phyloP scores from a whole-genome alignment of 2,113 vertebrate genomes.

The Nymphicus hollandicus region DNA sequence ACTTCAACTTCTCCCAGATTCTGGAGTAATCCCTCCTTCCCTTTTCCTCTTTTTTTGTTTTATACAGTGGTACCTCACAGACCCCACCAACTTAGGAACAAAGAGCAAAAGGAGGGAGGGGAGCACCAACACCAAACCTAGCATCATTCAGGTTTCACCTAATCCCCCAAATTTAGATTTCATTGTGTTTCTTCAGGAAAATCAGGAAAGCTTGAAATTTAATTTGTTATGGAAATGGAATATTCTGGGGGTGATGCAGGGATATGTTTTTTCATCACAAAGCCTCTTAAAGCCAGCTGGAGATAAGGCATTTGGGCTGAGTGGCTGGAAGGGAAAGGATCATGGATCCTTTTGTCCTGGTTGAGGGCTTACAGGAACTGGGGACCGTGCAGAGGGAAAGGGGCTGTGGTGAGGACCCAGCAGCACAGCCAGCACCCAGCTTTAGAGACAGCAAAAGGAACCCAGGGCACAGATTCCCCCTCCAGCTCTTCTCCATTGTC shows the following conservation, averaged over 20 bases:
- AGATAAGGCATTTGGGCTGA: background rate
- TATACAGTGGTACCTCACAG: background rate
- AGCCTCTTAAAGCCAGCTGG: background rate
- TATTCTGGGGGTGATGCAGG: background rate
- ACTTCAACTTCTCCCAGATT: background rate
- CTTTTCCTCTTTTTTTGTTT: background rate
- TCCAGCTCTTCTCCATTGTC: rapidly evolving
- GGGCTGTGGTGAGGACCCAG: rapidly evolving
- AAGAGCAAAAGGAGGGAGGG: background rate
- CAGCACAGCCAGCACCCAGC: background rate
- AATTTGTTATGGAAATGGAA: background rate
- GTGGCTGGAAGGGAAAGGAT: background rate
- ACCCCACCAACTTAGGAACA: background rate
- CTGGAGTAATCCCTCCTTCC: background rate
- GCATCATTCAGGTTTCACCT: background rate
- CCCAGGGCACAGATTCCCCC: rapidly evolving
- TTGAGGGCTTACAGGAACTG: rapidly evolving
- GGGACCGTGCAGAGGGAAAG: background rate
- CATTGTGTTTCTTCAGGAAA: background rate
- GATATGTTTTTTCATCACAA: background rate
- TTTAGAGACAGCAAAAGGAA: rapidly evolving
- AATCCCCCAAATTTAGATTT: background rate
- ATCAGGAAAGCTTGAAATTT: background rate
- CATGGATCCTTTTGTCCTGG: rapidly evolving
- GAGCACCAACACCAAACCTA: background rate